These are phyloP conservation scores for Amblyjoppa fuscipennis DNA, from an alignment of 2,888 invertebrate genomes.

Conservation along the genomic window DNA sequence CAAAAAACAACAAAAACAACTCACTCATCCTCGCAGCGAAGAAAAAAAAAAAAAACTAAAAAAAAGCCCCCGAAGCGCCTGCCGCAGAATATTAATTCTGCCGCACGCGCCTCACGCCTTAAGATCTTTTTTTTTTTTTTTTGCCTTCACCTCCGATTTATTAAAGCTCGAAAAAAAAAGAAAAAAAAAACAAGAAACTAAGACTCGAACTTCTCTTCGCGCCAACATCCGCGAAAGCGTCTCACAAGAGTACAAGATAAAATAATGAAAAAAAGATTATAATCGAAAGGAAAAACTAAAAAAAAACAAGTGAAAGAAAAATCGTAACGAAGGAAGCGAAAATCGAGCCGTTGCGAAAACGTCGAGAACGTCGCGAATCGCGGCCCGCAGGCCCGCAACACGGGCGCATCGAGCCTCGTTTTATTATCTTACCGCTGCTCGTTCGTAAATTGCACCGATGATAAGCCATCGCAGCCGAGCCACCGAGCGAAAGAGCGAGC, in stretches of 20 bases:
- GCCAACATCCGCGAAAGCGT: not conserved
- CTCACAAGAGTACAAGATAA: not conserved
- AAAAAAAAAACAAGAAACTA: not conserved
- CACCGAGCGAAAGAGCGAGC: not conserved
- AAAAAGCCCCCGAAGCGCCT: no score
- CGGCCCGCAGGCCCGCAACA: not conserved
- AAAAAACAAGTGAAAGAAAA: not conserved
- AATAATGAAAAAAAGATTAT: not conserved
- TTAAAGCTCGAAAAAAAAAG: not conserved
- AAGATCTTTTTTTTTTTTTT: no score
- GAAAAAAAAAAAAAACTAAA: no score
- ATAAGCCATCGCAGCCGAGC: slow-evolving; percentile 42
- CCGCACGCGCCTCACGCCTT: no score
- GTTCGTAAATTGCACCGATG: slow-evolving; percentile 68
- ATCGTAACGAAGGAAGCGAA: not conserved
- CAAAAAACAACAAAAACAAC: no score
- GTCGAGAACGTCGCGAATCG: not conserved
- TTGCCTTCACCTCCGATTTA: no score
- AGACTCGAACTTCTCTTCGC: no score
- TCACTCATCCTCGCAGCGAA: no score
- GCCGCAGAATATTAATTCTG: no score
- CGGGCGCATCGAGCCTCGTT: slow-evolving; percentile 19
- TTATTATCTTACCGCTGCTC: slow-evolving; percentile 50
- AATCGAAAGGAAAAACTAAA: not conserved
- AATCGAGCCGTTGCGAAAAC: not conserved